Conservation (phyloP, 92 coral and sea anemone genomes). For the Desmophyllum pertusum region DNA sequence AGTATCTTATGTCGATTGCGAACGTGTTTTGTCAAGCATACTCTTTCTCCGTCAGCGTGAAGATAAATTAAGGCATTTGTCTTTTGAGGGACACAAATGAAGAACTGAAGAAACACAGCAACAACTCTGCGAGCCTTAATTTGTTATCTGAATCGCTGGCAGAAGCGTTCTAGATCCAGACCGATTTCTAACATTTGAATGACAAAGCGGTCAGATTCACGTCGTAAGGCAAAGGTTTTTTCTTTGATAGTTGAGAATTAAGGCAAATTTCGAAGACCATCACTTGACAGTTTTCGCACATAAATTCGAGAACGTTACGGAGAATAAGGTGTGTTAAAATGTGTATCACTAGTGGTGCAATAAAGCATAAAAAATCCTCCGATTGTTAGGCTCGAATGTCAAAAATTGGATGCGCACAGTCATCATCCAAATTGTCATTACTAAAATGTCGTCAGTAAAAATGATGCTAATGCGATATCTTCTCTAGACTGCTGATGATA, state of each 20-base stretch:
- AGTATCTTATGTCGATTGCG: not conserved
- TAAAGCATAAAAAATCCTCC: not conserved
- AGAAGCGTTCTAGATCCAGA: not conserved
- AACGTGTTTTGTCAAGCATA: not conserved
- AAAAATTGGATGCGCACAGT: too few relatives aligned
- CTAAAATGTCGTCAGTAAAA: not conserved
- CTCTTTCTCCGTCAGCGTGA: not conserved
- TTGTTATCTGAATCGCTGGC: too few relatives aligned
- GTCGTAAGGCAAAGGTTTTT: not conserved
- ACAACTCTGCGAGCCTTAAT: too few relatives aligned
- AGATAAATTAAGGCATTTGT: not conserved
- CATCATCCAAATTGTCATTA: not conserved
- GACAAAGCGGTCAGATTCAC: too few relatives aligned
- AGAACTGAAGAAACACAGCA: too few relatives aligned
- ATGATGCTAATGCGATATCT: too few relatives aligned
- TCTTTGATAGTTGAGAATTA: too few relatives aligned
- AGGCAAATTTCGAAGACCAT: too few relatives aligned
- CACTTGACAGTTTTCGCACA: not conserved
- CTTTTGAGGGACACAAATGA: too few relatives aligned
- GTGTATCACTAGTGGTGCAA: not conserved
- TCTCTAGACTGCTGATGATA: not conserved
- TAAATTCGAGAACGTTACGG: not conserved
- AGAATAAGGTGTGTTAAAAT: not conserved
- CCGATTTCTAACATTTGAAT: not conserved
- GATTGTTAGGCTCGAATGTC: not conserved